Evolutionary conservation across 2,113 vertebrate genomes (phyloP), one percentile per base, ranked within the genome.

Genomic region (Nanger granti): DNA sequence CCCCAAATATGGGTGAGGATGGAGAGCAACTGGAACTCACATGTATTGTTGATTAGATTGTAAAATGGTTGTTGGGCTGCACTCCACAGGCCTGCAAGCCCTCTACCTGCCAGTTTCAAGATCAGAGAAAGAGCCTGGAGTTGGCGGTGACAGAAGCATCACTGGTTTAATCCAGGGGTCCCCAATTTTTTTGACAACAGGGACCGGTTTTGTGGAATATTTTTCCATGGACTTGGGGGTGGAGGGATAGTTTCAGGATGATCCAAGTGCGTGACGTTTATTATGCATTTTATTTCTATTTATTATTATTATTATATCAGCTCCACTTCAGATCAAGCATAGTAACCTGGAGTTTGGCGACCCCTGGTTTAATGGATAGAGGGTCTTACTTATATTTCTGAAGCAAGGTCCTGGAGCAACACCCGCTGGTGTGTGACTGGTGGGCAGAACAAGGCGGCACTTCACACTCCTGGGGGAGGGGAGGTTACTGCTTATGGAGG

Each of bases 401-500:
- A 57, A 85, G 83, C 83, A 37, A 26, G 2, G 83, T 28, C 83
- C 83, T 28, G 52, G 12, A 57, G 83, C 83, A 85, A 57, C 83
- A 15, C 11, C 83, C 1, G 20, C 26, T 2, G 12, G 7, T 4
- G 22, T 22, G 12, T n/a, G 7, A 14, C 34, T 6, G 20, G 7
- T 8, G 22, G 12, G 54, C 12, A 85, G 83, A 57, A 57, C 54
- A 28, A 1, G 12, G 54, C 0, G 0, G 34, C 52, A 57, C 52
- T 14, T n/a, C 49, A n/a, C 52, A 13, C 12, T 57, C 34, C 12
- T 0, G 0, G 2, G 4, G 34, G 4, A 55, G 34, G 12, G 13
- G 12, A 57, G 12, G 34, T 57, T 5, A 57, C 52, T 4, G 26
- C 20, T 57, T 57, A 85, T 0, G 22, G 34, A 13, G 34, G 54